Conservation (phyloP, 2,888 invertebrate genomes). For the Blastobasis adustella region DNA sequence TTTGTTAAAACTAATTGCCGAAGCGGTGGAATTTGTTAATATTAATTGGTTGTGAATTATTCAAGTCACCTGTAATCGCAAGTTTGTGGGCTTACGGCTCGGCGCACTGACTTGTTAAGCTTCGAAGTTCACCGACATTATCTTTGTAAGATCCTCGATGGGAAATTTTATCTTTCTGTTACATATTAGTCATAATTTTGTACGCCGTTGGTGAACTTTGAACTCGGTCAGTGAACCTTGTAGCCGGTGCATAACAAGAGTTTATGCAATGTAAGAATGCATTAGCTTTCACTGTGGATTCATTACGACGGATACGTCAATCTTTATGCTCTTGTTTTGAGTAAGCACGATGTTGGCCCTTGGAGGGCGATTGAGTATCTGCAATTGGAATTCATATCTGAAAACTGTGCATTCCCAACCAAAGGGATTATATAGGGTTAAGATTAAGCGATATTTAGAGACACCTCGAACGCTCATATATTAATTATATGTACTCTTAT, state of each 20-base stretch:
- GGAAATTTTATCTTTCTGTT: too few relatives aligned
- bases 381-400: conserved; percentile 14
- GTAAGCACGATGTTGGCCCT: too few relatives aligned
- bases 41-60: too few relatives aligned
- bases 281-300: conserved; percentile 32
- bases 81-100: too few relatives aligned
- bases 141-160: too few relatives aligned
- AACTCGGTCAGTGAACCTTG: conserved; percentile 20
- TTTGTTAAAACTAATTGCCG: too few relatives aligned
- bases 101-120: too few relatives aligned
- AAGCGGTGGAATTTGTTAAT: too few relatives aligned
- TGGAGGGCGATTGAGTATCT: too few relatives aligned
- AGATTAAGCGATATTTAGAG: conserved; percentile 37
- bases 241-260: conserved; percentile 11
- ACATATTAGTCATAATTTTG: not conserved
- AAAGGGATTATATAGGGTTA: conserved; percentile 33
- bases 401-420: conserved; percentile 30
- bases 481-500: conserved; percentile 23
- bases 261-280: conserved; percentile 26
- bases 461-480: conserved; percentile 39
- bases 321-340: too few relatives aligned
- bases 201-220: conserved; percentile 25
- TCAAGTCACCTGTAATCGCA: too few relatives aligned
- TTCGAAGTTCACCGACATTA: too few relatives aligned
- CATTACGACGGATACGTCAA: not conserved